These are phyloP conservation scores for Drosophila bipectinata DNA, from an alignment of 1,140 invertebrate species.

Conservation along the genomic window DNA sequence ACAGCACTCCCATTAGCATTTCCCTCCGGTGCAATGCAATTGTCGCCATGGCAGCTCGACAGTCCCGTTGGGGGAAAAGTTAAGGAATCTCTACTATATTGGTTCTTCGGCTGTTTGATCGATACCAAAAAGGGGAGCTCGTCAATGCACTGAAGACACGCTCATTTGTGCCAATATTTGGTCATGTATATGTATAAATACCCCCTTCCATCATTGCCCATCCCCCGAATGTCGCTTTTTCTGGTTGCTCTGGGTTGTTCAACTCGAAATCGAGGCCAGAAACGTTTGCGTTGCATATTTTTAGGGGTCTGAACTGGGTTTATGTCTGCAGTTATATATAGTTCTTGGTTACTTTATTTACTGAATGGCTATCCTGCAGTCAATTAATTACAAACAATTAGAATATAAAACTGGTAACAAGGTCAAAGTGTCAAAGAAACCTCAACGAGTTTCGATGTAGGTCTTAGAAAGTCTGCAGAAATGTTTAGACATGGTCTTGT, in stretches of 20 bases:
- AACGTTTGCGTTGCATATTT: constrained; percentile 65
- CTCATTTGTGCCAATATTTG: constrained; percentile 72
- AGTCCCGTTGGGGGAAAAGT: constrained; percentile 19
- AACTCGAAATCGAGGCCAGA: constrained; percentile 73
- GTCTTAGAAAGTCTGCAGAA: neutral
- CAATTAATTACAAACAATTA: constrained; percentile 41
- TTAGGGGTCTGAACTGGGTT: constrained; percentile 34
- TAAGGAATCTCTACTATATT: constrained; percentile 1
- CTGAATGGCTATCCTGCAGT: neutral
- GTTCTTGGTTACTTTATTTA: constrained; percentile 1
- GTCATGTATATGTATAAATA: constrained; percentile 2
- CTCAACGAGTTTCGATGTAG: constrained; percentile 5
- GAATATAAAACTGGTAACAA: constrained; percentile 14
- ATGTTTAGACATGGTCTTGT: neutral
- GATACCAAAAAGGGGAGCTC: constrained; percentile 48
- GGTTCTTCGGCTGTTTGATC: constrained; percentile 63
- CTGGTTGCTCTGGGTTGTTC: constrained; percentile 53
- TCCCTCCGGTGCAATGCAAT: constrained; percentile 48
- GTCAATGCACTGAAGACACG: constrained; percentile 70
- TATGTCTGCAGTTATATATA: constrained; percentile 50
- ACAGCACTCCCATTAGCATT: constrained; percentile 66
- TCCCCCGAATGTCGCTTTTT: neutral
- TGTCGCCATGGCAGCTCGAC: constrained; percentile 33
- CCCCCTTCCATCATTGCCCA: neutral
- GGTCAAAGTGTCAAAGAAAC: constrained; percentile 26